Percentiles rank a stretch among this genome's conserved stretches.
Conservation (phyloP, 2,797 vertebrate genomes). For the Sebastes goodei region DNA sequence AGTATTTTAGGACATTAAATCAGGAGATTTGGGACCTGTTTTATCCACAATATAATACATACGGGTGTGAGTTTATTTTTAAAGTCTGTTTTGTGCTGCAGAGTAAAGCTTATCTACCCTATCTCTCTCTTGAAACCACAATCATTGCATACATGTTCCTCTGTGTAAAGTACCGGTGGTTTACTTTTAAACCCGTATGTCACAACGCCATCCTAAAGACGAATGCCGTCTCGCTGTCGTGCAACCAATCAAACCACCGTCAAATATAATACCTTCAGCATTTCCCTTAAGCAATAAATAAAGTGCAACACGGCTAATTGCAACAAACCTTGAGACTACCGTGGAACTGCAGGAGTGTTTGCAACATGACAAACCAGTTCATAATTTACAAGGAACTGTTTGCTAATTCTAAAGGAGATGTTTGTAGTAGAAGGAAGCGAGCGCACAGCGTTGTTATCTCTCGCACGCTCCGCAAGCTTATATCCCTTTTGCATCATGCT, state of each 20-base stretch:
- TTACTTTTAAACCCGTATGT: neutral
- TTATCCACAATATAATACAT: neutral
- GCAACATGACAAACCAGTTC: constrained; percentile 12
- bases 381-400: constrained; percentile 24
- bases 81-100: neutral
- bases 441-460: neutral
- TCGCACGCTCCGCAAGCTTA: neutral
- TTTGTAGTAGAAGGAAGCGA: constrained; percentile 29
- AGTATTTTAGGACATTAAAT: neutral
- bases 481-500: constrained; percentile 11
- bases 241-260: neutral
- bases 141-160: neutral
- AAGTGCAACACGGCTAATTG: neutral
- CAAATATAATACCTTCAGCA: neutral
- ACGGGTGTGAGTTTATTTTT: neutral
- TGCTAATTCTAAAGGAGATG: constrained; percentile 18
- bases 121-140: neutral
- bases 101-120: neutral
- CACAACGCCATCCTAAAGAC: neutral
- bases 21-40: neutral
- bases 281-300: neutral
- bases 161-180: neutral
- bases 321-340: constrained; percentile 2
- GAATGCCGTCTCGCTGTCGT: neutral
- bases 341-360: constrained; percentile 6